A percentile compares a stretch with the other conserved stretches of the same genome.
phyloP scores from a whole-genome alignment of 1,140 invertebrate species.

The Drosophila asahinai region DNA sequence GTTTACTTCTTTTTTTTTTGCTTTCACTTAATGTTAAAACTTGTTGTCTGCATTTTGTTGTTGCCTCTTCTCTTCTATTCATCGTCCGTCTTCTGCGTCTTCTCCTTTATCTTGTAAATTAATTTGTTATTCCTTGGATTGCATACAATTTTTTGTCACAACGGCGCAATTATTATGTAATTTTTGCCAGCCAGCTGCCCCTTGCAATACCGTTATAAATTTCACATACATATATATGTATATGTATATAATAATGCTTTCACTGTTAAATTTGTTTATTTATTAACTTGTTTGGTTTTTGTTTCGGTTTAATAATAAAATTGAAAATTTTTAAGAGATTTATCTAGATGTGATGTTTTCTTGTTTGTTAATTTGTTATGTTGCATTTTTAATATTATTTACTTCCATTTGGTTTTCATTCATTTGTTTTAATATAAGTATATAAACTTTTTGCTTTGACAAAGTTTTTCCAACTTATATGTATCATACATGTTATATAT shows the following conservation, averaged over 20 bases:
- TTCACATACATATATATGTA: slow-evolving; percentile 21
- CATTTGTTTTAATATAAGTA: slow-evolving; percentile 72
- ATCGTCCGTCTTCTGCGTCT: slow-evolving; percentile 37
- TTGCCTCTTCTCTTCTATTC: slow-evolving; percentile 33
- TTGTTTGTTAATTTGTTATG: slow-evolving; percentile 71
- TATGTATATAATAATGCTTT: slow-evolving; percentile 66
- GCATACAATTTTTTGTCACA: slow-evolving; percentile 67
- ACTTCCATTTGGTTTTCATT: slow-evolving; percentile 45
- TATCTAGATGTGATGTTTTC: slow-evolving; percentile 81
- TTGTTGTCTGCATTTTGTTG: slow-evolving; percentile 67
- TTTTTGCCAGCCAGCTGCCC: slow-evolving; percentile 65
- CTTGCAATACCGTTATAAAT: slow-evolving; percentile 74
- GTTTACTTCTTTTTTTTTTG: slow-evolving; percentile 42
- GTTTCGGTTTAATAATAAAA: slow-evolving; percentile 81
- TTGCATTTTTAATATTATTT: slow-evolving; percentile 77
- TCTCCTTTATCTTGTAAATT: slow-evolving; percentile 64
- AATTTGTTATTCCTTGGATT: slow-evolving; percentile 71
- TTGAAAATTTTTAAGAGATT: slow-evolving; percentile 84
- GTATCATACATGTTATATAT: slow-evolving; percentile 70
- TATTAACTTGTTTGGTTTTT: slow-evolving; percentile 73
- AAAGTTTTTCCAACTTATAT: slow-evolving; percentile 77
- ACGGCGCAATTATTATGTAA: slow-evolving; percentile 59
- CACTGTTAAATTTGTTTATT: slow-evolving; percentile 79
- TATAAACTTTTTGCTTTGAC: slow-evolving; percentile 78
- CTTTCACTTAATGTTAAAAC: slow-evolving; percentile 77